Percentiles rank a stretch among this genome's conserved stretches.
Conservation (phyloP, 2,113 vertebrate species). For the Ondatra zibethicus region DNA sequence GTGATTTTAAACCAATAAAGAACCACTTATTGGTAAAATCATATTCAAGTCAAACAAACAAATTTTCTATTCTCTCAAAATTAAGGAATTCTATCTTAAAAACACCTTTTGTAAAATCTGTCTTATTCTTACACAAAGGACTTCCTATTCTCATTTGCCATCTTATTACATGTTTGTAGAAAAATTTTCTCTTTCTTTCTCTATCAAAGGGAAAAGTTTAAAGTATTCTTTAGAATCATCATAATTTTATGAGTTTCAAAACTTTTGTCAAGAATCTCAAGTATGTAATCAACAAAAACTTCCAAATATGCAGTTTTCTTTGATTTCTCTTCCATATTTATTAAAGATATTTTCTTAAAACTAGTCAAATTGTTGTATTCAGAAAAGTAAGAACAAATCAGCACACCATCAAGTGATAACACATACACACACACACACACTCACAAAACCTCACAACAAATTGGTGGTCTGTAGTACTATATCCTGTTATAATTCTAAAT, state of each 20-base stretch:
- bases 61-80: slow-evolving; percentile 6
- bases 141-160: slow-evolving; percentile 7
- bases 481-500: slow-evolving; percentile 86
- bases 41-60: neutral
- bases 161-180: slow-evolving; percentile 10
- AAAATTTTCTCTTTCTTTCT: neutral
- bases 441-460: slow-evolving; percentile 76
- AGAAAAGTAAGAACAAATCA: slow-evolving; percentile 70
- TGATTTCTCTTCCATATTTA: slow-evolving; percentile 15
- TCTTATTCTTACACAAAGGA: neutral
- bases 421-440: neutral
- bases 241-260: neutral
- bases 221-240: slow-evolving; percentile 29
- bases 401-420: slow-evolving; percentile 63
- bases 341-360: slow-evolving; percentile 40
- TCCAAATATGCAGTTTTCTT: neutral
- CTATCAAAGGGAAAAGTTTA: slow-evolving; percentile 29
- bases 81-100: neutral
- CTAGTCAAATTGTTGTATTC: neutral
- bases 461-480: slow-evolving; percentile 69
- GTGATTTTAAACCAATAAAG: neutral
- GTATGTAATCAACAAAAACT: neutral
- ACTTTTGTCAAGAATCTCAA: slow-evolving; percentile 39
- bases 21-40: neutral
- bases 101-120: neutral